Base-by-base conservation (phyloP, 2,113 vertebrate species). In the Eidolon helvum region DNA sequence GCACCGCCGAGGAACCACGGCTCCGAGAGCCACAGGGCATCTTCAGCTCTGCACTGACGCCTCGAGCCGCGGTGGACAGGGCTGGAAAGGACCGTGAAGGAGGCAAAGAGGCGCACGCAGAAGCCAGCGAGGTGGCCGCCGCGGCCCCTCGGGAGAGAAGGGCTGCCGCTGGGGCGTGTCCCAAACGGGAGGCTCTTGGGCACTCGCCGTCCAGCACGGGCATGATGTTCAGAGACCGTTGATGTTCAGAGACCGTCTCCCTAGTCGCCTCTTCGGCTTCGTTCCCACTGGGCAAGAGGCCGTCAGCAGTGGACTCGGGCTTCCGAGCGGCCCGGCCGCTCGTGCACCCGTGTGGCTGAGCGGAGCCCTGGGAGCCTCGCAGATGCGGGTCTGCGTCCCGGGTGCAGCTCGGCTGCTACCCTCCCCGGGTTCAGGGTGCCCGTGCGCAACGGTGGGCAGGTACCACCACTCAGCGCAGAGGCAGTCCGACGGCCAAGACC, bases 401-500 rank as follows among this genome's bases (percentile, higher is more conserved):
- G 15, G 21, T 22, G 38, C 50, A 71, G 22, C 28, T 33, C 59
- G 45, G 40, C 72, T 65, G 15, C 38, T 18, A 14, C 26, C 10
- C 16, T 83, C 61, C 53, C 40, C 22, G 28, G 61, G 69, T 18
- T 91, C 16, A 35, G 38, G 68, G 15, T 15, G 5, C n/a, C 35
- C n/a, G 61, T 33, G 0, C 59, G 4, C 30, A 80, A 80, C 83
- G 16, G 16, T 19, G 6, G 10, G 11, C 26, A 26, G 26, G 15
- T 4, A 35, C 16, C 5, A 63, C 19, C 43, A 43, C 24, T 30
- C n/a, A 84, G 40, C 53, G 38, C 30, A 48, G 4, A 40, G 33
- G 19, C 66, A 7, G 2, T 40, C 18, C 33, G 12, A n/a, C 0
- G 0, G 26, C 9, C 59, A 66, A 35, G 28, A 35, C 2, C 45